Conservation (phyloP, 2,797 vertebrate species). For the Chaetodon trifasciatus region DNA sequence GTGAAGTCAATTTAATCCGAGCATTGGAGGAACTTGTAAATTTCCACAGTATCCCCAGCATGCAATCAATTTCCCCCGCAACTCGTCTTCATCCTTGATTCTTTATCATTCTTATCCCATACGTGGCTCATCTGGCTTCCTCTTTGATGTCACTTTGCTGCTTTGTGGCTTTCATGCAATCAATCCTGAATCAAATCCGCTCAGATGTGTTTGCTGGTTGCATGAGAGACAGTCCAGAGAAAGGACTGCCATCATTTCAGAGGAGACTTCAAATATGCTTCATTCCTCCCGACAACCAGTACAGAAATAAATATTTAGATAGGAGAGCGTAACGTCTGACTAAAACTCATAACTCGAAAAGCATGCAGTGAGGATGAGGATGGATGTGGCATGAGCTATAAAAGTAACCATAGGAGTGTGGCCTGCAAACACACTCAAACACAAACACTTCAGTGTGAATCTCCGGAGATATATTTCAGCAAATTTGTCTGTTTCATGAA, state of each 20-base stretch:
- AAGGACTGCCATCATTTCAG: constrained; percentile 13
- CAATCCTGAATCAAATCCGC: constrained; percentile 42
- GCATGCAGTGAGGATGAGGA: constrained; percentile 20
- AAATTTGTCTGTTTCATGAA: constrained; percentile 50
- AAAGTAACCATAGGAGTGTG: constrained; percentile 23
- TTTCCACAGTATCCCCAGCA: constrained; percentile 15
- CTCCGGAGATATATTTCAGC: constrained; percentile 21
- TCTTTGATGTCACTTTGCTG: constrained; percentile 52
- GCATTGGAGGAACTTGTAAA: constrained; percentile 17
- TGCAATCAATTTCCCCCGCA: constrained; percentile 32
- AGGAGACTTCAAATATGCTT: constrained; percentile 34
- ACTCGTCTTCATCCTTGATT: constrained; percentile 24
- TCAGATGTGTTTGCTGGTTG: constrained; percentile 35
- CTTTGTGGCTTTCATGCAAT: constrained; percentile 56
- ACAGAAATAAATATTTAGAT: constrained; percentile 51
- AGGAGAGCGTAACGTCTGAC: constrained; percentile 23
- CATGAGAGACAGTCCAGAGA: constrained; percentile 26
- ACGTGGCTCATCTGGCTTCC: constrained; percentile 28
- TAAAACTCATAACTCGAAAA: constrained; percentile 33
- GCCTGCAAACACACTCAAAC: constrained; percentile 21
- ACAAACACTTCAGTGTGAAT: constrained; percentile 44
- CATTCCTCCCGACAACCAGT: constrained; percentile 25
- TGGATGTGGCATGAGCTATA: constrained; percentile 46
- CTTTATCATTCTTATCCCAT: constrained; percentile 25
- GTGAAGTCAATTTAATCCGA: constrained; percentile 27